Conservation (phyloP, 2,113 vertebrate species). For the Rhagologus leucostigma region DNA sequence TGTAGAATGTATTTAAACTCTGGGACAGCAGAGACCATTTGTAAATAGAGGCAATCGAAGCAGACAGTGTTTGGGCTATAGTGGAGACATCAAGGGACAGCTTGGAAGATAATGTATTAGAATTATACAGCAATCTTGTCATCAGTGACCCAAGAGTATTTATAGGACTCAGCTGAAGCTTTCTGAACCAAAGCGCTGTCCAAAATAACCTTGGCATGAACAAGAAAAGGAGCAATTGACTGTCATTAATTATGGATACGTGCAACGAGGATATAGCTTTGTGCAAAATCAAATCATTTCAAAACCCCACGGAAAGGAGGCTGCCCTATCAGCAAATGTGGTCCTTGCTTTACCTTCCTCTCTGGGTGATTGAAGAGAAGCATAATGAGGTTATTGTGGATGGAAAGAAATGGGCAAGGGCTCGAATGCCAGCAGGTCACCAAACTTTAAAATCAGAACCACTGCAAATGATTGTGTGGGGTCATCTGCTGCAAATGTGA, state of each 20-base stretch:
- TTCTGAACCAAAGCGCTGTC: neutral
- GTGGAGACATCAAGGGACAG: neutral
- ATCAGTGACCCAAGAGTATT: neutral
- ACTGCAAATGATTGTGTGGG: neutral
- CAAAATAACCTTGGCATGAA: neutral
- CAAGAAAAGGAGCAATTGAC: neutral
- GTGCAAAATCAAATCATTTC: neutral
- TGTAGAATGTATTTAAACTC: constrained; percentile 3
- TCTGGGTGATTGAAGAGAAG: neutral
- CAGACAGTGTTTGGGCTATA: neutral
- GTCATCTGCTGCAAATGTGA: neutral
- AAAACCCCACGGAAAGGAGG: neutral
- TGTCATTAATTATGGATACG: neutral
- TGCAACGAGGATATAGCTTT: neutral
- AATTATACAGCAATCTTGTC: neutral
- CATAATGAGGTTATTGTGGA: neutral
- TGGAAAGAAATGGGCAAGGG: neutral
- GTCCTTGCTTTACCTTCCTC: neutral
- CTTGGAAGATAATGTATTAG: neutral
- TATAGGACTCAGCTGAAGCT: neutral
- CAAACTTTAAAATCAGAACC: neutral
- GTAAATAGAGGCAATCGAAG: constrained; percentile 26
- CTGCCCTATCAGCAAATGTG: neutral
- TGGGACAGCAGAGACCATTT: neutral
- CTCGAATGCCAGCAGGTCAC: neutral